Conservation (phyloP, 1,140 invertebrate genomes). For the Araneus ventricosus region DNA sequence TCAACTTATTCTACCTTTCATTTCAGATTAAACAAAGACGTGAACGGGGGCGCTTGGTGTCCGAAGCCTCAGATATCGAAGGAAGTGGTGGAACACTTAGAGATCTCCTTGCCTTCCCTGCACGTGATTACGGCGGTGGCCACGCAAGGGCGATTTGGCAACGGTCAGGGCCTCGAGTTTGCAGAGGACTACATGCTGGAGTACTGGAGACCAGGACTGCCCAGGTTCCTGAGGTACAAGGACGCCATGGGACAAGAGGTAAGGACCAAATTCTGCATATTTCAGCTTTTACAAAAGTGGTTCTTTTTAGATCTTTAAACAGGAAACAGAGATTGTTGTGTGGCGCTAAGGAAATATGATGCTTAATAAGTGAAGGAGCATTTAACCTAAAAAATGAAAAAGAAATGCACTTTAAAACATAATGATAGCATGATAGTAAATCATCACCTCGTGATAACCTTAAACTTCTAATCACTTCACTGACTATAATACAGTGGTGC, state of each 20-base stretch:
- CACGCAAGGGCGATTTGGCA: conserved; percentile 95
- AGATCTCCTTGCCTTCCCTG: conserved; percentile 89
- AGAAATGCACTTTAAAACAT: no score
- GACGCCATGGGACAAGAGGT: conserved; percentile 89
- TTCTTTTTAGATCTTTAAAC: background rate
- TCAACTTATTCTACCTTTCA: background rate
- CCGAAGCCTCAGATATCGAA: conserved; percentile 89
- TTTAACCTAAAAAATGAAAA: no score
- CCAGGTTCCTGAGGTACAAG: conserved; percentile 90
- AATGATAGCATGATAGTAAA: no score
- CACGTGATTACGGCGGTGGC: conserved; percentile 90
- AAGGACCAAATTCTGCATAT: conserved; percentile 78
- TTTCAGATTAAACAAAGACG: conserved; percentile 90
- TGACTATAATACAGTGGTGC: no score
- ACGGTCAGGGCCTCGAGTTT: conserved; percentile 95
- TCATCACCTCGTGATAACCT: no score
- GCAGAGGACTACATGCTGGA: conserved; percentile 94
- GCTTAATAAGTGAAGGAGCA: no score
- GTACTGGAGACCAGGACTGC: conserved; percentile 91
- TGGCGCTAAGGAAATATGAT: no score
- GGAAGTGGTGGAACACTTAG: conserved; percentile 91
- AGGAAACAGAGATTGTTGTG: no score
- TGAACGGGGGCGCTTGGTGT: conserved; percentile 96
- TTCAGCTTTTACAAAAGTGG: background rate
- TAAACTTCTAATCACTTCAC: no score